These are phyloP conservation scores for Brachionus sp. DNA, from an alignment of 1,140 invertebrate species.

Conservation along the genomic window DNA sequence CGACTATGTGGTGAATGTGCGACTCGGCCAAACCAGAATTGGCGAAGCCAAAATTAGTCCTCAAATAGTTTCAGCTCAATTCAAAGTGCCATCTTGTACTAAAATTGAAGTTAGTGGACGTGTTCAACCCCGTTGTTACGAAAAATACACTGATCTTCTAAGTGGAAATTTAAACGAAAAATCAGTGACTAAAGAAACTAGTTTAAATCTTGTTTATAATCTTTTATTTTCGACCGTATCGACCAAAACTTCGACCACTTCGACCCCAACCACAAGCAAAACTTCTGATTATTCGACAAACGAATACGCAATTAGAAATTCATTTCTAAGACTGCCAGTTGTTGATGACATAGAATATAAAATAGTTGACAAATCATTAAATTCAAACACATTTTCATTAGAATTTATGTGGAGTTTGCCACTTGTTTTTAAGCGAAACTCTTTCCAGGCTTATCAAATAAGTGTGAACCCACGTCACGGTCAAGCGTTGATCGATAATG, in stretches of 20 bases:
- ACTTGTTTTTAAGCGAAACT: background rate
- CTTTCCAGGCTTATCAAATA: background rate
- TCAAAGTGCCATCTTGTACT: conserved; percentile 3
- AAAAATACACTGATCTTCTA: background rate
- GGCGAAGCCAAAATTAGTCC: background rate
- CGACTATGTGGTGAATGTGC: conserved; percentile 38
- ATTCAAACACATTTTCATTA: background rate
- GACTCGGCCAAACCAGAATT: background rate
- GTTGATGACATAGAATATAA: conserved; percentile 8
- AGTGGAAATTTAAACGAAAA: background rate
- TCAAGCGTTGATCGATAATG: background rate
- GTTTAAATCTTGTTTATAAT: background rate
- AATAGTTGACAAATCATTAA: background rate
- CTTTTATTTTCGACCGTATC: background rate
- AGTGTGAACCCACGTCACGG: background rate
- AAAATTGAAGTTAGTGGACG: background rate
- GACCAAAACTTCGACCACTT: background rate
- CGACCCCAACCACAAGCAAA: background rate
- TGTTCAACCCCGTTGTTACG: background rate
- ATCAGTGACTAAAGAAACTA: background rate
- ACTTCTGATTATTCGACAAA: background rate
- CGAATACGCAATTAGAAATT: background rate
- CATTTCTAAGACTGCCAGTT: background rate
- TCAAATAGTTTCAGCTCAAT: conserved; percentile 11
- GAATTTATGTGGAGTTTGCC: conserved; percentile 20